Evolutionary conservation across 2,113 vertebrate genomes (phyloP).

Genomic region (Peromyscus polionotus): DNA sequence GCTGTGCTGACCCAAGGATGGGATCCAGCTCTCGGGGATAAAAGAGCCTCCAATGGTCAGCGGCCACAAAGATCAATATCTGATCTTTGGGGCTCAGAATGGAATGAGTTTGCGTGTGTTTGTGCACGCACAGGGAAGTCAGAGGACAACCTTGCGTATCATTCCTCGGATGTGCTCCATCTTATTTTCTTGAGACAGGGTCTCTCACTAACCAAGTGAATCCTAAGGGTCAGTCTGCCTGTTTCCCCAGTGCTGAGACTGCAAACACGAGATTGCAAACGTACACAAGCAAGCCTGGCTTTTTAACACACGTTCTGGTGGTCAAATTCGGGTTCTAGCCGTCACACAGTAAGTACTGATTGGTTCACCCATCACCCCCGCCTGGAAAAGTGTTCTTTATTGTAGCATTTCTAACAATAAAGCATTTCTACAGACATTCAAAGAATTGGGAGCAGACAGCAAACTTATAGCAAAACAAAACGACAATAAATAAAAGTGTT

Average conservation of each 20-base stretch:
- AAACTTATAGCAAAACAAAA: background rate
- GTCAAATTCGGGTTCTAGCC: background rate
- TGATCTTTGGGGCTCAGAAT: background rate
- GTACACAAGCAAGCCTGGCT: background rate
- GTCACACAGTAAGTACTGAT: background rate
- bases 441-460: background rate
- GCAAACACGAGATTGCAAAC: background rate
- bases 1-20: background rate
- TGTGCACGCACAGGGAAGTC: too few relatives aligned
- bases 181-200: background rate
- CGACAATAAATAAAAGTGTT: background rate
- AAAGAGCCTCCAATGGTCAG: background rate
- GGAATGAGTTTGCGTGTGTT: background rate
- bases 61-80: background rate
- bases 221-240: background rate
- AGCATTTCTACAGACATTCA: background rate
- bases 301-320: background rate
- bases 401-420: background rate
- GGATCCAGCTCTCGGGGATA: background rate
- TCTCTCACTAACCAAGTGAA: background rate
- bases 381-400: background rate
- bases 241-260: background rate
- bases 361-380: background rate
- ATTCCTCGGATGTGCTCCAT: background rate
- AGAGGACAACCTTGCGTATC: background rate